These are phyloP conservation scores for Leptinotarsa juncta DNA, from an alignment of 2,888 invertebrate genomes.

Conservation along the genomic window DNA sequence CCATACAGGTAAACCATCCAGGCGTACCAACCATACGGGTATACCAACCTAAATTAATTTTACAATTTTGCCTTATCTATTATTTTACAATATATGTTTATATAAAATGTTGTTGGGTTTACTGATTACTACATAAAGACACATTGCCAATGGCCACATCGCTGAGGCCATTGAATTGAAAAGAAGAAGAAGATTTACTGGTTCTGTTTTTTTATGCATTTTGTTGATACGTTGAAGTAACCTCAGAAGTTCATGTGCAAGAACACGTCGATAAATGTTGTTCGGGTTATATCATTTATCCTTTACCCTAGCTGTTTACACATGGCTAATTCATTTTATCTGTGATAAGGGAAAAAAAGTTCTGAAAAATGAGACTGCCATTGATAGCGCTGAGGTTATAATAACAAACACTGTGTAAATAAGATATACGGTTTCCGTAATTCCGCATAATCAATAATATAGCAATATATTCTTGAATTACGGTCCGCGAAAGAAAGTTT, in stretches of 20 bases:
- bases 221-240: not conserved
- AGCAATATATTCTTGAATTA: too few species aligned
- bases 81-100: too few species aligned
- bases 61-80: too few species aligned
- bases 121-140: too few species aligned
- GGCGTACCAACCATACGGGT: too few species aligned
- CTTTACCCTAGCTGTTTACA: not conserved
- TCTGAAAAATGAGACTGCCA: conserved; percentile 6
- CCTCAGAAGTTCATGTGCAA: not conserved
- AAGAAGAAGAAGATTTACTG: not conserved
- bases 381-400: conserved; percentile 8
- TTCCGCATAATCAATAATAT: not conserved
- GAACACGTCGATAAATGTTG: not conserved
- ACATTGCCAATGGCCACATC: too few species aligned
- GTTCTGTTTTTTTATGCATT: not conserved
- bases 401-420: conserved; percentile 5
- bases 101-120: too few species aligned
- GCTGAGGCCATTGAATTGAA: too few species aligned
- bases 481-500: too few species aligned
- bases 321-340: not conserved
- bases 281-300: conserved; percentile 1
- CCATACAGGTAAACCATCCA: too few species aligned
- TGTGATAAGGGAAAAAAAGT: not conserved
- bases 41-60: too few species aligned
- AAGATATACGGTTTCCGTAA: conserved; percentile 15